Evolutionary conservation across 2,888 invertebrate genomes (phyloP).

Genomic region (Polydesmus complanatus): DNA sequence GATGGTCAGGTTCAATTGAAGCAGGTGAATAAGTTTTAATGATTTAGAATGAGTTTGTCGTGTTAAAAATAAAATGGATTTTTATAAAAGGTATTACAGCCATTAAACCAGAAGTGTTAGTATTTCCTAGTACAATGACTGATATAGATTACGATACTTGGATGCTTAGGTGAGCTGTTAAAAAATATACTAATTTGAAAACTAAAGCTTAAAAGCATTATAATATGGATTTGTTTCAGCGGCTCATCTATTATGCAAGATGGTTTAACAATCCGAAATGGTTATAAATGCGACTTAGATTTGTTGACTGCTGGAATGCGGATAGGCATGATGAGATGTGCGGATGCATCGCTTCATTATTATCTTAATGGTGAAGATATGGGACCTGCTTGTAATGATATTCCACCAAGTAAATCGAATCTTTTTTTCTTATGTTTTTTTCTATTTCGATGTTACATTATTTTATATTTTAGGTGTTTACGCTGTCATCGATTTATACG

Average conservation of each 20-base stretch:
- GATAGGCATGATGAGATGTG: slow-evolving; percentile 74
- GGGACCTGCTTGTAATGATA: slow-evolving; percentile 66
- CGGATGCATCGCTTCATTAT: slow-evolving; percentile 70
- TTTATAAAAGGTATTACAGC: slow-evolving; percentile 56
- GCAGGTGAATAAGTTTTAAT: slow-evolving; percentile 43
- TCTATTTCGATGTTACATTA: not conserved
- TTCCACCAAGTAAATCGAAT: slow-evolving; percentile 39
- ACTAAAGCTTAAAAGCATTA: not conserved
- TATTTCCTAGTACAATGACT: slow-evolving; percentile 75
- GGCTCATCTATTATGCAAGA: slow-evolving; percentile 85
- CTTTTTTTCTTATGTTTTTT: not conserved
- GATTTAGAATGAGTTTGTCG: not conserved
- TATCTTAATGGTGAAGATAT: slow-evolving; percentile 74
- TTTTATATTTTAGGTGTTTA: slow-evolving; percentile 48
- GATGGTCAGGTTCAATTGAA: slow-evolving; percentile 87
- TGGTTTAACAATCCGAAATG: slow-evolving; percentile 66
- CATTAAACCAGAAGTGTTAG: slow-evolving; percentile 77
- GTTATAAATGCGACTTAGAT: slow-evolving; percentile 74
- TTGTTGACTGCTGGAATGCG: slow-evolving; percentile 59
- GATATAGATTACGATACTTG: slow-evolving; percentile 83
- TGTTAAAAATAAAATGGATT: not conserved
- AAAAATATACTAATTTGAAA: not conserved
- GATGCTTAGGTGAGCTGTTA: slow-evolving; percentile 49
- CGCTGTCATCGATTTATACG: slow-evolving; percentile 88
- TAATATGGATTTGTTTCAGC: slow-evolving; percentile 30